Conservation (phyloP, 2,113 vertebrate species). For the Eolophus roseicapilla region DNA sequence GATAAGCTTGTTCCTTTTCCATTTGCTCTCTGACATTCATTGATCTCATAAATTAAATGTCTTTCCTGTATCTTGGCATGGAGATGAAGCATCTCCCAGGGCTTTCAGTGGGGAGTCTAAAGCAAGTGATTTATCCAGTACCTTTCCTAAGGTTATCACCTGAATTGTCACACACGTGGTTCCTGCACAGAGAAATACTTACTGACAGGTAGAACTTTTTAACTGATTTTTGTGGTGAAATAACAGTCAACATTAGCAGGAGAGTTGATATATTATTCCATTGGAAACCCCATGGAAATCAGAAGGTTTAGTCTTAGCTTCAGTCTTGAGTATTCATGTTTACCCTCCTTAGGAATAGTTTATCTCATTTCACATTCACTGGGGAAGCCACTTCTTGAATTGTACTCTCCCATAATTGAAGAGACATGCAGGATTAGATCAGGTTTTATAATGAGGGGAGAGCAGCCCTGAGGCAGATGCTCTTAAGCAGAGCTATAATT, state of each 20-base stretch:
- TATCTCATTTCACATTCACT: background rate
- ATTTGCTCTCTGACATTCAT: background rate
- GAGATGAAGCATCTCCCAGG: background rate
- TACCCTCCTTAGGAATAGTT: background rate
- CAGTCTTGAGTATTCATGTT: conserved; percentile 1
- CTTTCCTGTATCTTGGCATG: background rate
- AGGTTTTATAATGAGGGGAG: conserved; percentile 62
- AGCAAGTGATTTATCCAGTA: background rate
- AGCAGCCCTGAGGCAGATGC: conserved; percentile 47
- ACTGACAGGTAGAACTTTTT: background rate
- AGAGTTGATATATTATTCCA: background rate
- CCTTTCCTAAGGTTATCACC: background rate
- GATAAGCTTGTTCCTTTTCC: background rate
- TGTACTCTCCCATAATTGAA: conserved; percentile 47
- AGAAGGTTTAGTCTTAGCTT: background rate
- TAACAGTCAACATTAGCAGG: background rate
- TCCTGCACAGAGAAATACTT: background rate
- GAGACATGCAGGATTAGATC: conserved; percentile 42
- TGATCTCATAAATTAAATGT: background rate
- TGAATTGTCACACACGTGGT: background rate
- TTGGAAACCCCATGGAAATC: background rate
- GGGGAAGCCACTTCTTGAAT: conserved; percentile 32
- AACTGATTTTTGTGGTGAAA: background rate
- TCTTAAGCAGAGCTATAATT: conserved; percentile 58
- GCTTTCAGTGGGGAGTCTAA: background rate